Evolutionary conservation across 2,113 vertebrate genomes (phyloP).

Genomic region (Chascanopsetta lugubris): DNA sequence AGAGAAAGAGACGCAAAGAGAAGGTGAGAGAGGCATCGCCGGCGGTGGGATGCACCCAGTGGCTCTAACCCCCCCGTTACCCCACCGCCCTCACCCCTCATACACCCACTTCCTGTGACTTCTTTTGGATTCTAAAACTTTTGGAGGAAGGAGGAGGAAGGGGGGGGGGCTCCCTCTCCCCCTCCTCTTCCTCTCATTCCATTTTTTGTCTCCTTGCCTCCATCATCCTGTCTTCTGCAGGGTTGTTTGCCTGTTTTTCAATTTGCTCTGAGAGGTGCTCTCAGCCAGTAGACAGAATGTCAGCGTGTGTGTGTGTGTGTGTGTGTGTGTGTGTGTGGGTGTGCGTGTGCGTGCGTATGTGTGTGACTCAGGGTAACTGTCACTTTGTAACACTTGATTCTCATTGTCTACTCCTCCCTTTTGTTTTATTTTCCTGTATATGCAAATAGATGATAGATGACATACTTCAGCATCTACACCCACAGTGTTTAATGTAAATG

Average conservation of each 20-base stretch:
- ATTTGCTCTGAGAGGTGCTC: too few species aligned
- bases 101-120: constrained; percentile 41
- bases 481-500: too few species aligned
- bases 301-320: constrained; percentile 27
- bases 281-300: too few species aligned
- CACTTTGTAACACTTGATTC: background rate
- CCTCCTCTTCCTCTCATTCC: constrained; percentile 39
- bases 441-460: too few species aligned
- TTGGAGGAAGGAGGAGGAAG: too few species aligned
- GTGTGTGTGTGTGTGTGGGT: constrained; percentile 8
- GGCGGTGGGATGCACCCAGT: constrained; percentile 68
- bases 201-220: constrained; percentile 28
- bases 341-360: background rate
- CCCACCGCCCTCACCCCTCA: constrained; percentile 21
- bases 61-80: constrained; percentile 40
- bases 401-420: background rate
- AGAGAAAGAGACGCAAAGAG: too few species aligned
- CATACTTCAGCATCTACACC: too few species aligned
- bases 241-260: constrained; percentile 13
- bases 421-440: background rate
- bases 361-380: constrained; percentile 5
- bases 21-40: constrained; percentile 66
- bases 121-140: constrained; percentile 71
- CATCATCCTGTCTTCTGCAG: constrained; percentile 18
- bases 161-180: constrained; percentile 42